phyloP scores from a whole-genome alignment of 2,888 invertebrate genomes.

The Trichogramma dendrolimi region DNA sequence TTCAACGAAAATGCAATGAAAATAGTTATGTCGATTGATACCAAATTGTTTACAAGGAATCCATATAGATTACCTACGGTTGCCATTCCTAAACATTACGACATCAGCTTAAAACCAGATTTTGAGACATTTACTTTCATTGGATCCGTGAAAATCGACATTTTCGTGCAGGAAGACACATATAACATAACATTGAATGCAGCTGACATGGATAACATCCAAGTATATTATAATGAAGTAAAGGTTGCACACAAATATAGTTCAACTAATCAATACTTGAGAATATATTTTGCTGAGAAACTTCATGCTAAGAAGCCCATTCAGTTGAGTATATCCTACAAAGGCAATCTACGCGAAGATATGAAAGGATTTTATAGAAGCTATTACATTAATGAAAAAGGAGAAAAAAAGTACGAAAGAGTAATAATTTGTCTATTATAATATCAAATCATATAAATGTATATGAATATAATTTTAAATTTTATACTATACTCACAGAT shows the following conservation, averaged over 20 bases:
- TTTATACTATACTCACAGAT: conserved; percentile 4
- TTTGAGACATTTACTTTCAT: conserved; percentile 52
- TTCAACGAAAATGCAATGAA: conserved; percentile 30
- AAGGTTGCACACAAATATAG: conserved; percentile 8
- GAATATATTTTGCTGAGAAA: conserved; percentile 49
- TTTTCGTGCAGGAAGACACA: conserved; percentile 43
- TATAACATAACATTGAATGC: conserved; percentile 53
- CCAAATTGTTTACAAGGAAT: too few relatives aligned
- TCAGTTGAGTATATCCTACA: conserved; percentile 57
- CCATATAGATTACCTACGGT: conserved; percentile 56
- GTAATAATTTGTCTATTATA: neutral
- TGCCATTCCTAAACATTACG: conserved; percentile 54
- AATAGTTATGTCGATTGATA: conserved; percentile 39
- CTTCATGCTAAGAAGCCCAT: conserved; percentile 51
- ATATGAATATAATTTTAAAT: neutral
- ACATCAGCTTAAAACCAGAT: conserved; percentile 54
- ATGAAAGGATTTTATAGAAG: conserved; percentile 65
- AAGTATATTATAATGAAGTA: conserved; percentile 1
- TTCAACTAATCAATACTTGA: conserved; percentile 55
- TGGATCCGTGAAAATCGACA: conserved; percentile 54
- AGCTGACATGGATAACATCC: conserved; percentile 48
- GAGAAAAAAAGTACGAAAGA: conserved; percentile 52
- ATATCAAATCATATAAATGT: conserved; percentile 1
- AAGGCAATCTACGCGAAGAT: conserved; percentile 57
- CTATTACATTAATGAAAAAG: conserved; percentile 51